Base-by-base conservation (phyloP, 2,888 invertebrate species). In the Xestobium rufovillosum region DNA sequence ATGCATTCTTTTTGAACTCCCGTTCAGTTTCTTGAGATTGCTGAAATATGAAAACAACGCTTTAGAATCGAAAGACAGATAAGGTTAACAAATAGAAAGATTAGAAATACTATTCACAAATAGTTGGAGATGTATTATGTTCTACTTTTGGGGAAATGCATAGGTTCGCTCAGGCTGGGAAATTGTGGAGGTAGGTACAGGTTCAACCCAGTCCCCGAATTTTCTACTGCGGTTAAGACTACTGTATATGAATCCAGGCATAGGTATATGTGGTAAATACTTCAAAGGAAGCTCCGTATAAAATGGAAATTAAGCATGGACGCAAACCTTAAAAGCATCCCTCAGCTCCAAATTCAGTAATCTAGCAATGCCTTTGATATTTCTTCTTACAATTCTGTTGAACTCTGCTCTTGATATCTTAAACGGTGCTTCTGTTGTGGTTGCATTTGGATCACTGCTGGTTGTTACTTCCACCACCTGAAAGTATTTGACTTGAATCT, bases 291-390 rank as follows among this genome's bases (percentile, higher is more conserved):
- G n/a, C n/a, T n/a, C n/a, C n/a, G n/a, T n/a, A n/a, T n/a, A n/a
- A n/a, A n/a, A n/a, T n/a, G n/a, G n/a, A n/a, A n/a, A n/a, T n/a
- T n/a, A n/a, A n/a, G n/a, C n/a, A n/a, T n/a, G n/a, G n/a, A n/a
- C 29, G 53, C 54, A 60, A 53, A 73, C 72, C 52, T 66, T 64
- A 10, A 69, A 40, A 2, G 73, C 72, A 41, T 72, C 70, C 12
- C 56, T 51, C 55, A 72, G 61, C 50, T 73, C 73, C 32, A 72
- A 58, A 44, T 71, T 69, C 43, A 68, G 71, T 3, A 73, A 50
- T 38, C 69, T 54, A 2, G 64, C 56, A 9, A 73, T 51, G 3
- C 73, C 73, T 41, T 61, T 60, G 4, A 72, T 43, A 49, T 73
- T 73, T 47, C 72, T 57, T 14, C 62, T 56, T 3, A 73, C 44